These are phyloP conservation scores for Caenorhabditis sp. DNA, from an alignment of 2,888 invertebrate genomes.

Conservation along the genomic window DNA sequence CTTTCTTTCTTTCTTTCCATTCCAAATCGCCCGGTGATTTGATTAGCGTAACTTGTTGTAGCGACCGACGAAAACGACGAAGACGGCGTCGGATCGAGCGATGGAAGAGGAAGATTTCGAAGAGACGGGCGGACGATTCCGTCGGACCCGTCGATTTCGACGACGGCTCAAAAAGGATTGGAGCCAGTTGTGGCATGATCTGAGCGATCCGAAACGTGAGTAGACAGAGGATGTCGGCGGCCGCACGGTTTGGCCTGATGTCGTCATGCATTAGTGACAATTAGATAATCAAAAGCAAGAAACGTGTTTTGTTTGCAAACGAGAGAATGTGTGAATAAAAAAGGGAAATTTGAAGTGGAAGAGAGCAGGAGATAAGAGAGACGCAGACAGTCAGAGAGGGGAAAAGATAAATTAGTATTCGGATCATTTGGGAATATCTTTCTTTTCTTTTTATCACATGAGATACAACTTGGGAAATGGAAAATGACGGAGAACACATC, in stretches of 20 bases:
- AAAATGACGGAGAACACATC: neutral
- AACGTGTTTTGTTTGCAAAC: slow-evolving; percentile 56
- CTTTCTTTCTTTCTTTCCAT: slow-evolving; percentile 1
- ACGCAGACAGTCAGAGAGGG: slow-evolving; percentile 16
- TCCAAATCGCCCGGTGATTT: slow-evolving; percentile 45
- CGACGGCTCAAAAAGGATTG: slow-evolving; percentile 52
- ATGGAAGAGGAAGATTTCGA: slow-evolving; percentile 30
- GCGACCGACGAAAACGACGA: slow-evolving; percentile 14
- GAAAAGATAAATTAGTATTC: slow-evolving; percentile 21
- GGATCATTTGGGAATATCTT: slow-evolving; percentile 12
- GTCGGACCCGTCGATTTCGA: slow-evolving; percentile 42
- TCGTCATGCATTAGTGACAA: slow-evolving; percentile 45
- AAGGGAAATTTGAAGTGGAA: slow-evolving; percentile 21
- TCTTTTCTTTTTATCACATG: neutral
- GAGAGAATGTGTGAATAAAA: slow-evolving; percentile 46
- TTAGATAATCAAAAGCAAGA: slow-evolving; percentile 39
- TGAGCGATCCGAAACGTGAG: slow-evolving; percentile 62
- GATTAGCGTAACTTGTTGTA: slow-evolving; percentile 62
- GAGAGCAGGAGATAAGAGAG: slow-evolving; percentile 12
- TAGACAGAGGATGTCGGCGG: neutral
- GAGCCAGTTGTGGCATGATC: slow-evolving; percentile 56
- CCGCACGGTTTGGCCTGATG: slow-evolving; percentile 9
- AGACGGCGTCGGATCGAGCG: slow-evolving; percentile 6
- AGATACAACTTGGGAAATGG: neutral
- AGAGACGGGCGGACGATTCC: slow-evolving; percentile 43